Evolutionary conservation across 2,888 invertebrate genomes (phyloP), one percentile per base, ranked within the genome.

Genomic region (Onthophagus sagittarius): DNA sequence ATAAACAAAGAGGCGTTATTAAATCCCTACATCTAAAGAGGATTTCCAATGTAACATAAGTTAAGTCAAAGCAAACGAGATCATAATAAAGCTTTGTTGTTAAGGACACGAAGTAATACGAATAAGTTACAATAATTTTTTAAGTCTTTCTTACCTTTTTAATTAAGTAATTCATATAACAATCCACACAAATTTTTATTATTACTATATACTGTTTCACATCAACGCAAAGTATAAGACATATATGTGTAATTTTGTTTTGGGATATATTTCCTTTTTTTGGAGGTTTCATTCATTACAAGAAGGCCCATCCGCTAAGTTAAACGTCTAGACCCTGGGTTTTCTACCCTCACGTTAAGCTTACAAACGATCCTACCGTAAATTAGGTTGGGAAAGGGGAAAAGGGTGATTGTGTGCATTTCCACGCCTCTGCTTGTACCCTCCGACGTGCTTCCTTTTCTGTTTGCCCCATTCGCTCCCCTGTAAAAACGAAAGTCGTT

Each of bases 401-500:
- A 23, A 23, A 23, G 23, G 39, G 39, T 11, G 39, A 53, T 53
- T 53, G 39, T 53, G 39, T 53, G 39, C 39, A 53, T 53, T 53
- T 13, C 64, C 62, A n/a, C 70, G 70, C 32, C 64, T 64, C 23
- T 63, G 53, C 64, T 71, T 63, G 14, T 71, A 23, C 62, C 63
- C 71, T 62, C 63, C 14, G 63, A 15, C 15, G 64, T 71, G 63
- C 39, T 64, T n/a, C 62, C 31, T 65, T 63, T 53, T 14, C 7
- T 70, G 39, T 70, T 70, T 70, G 39, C 53, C 23, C 70, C 15
- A 39, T 39, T 32, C 70, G 39, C 15, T 70, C 62, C 23, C 53
- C 62, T 15, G 33, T 67, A 67, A 67, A 67, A 67, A 32, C 67
- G 67, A 67, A 67, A 67, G 67, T 67, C 67, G 31, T 67, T 67